phyloP scores from a whole-genome alignment of 2,113 vertebrate genomes.

The Sula dactylatra region DNA sequence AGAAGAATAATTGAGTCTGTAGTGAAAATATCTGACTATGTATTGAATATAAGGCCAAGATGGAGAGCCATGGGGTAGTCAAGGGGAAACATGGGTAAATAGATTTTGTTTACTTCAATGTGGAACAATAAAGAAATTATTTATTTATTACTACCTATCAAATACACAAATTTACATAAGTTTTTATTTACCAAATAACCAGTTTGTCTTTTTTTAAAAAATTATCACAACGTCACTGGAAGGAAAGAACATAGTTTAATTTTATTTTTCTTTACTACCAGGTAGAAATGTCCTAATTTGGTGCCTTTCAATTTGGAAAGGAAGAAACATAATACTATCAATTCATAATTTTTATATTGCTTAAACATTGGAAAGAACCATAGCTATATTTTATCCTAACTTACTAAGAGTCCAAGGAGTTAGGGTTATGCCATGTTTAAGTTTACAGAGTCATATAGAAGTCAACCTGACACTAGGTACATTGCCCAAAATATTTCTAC shows the following conservation, averaged over 20 bases:
- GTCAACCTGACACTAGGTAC: background rate
- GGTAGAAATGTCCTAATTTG: background rate
- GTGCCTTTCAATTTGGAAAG: background rate
- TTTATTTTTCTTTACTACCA: background rate
- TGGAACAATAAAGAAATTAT: background rate
- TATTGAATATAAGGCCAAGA: background rate
- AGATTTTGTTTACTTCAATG: background rate
- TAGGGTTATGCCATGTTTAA: background rate
- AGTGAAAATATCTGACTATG: background rate
- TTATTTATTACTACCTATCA: background rate
- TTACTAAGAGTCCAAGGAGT: background rate
- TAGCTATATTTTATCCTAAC: background rate
- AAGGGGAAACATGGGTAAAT: background rate
- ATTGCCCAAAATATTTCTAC: background rate
- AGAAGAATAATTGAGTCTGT: background rate
- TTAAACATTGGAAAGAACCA: background rate
- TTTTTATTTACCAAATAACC: background rate
- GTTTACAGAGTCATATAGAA: background rate
- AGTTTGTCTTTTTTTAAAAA: background rate
- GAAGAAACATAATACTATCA: background rate
- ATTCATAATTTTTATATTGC: background rate
- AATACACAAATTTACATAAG: background rate
- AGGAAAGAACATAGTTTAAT: background rate
- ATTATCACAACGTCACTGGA: background rate
- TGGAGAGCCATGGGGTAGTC: background rate